Evolutionary conservation across 2,113 vertebrate species (phyloP).

Genomic region (Eubucco bourcierii): DNA sequence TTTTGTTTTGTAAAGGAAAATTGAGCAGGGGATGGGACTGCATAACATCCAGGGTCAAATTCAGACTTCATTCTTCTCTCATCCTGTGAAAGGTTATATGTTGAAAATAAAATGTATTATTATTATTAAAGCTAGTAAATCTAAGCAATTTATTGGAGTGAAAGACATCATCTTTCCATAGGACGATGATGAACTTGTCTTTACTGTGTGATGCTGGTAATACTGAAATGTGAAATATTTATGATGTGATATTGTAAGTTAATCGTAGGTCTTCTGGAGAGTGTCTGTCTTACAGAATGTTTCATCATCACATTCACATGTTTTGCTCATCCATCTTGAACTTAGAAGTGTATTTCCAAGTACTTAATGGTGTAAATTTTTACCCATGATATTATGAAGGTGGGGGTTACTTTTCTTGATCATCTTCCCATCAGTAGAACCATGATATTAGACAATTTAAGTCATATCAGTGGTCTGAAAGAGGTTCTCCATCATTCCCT

Average conservation of each 20-base stretch:
- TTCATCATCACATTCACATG: slow-evolving; percentile 14
- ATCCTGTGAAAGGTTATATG: neutral
- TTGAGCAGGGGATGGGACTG: neutral
- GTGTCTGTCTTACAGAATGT: slow-evolving; percentile 33
- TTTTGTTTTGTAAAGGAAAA: slow-evolving; percentile 5
- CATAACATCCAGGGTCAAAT: neutral
- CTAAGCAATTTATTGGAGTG: neutral
- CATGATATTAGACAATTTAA: neutral
- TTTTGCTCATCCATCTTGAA: slow-evolving; percentile 59
- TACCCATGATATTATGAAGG: neutral
- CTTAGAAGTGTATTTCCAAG: slow-evolving; percentile 41
- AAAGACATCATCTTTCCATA: neutral
- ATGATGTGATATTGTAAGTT: slow-evolving; percentile 48
- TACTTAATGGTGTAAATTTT: slow-evolving; percentile 16
- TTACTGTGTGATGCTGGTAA: neutral
- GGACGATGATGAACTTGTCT: neutral
- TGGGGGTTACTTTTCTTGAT: neutral
- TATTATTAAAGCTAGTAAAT: neutral
- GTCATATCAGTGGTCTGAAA: neutral
- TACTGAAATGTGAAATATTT: neutral
- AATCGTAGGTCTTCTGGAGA: slow-evolving; percentile 38
- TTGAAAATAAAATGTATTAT: neutral
- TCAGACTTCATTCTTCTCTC: neutral
- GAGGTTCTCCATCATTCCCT: neutral
- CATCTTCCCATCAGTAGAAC: neutral